Conservation (phyloP, 2,888 invertebrate species). For the Perizoma flavofasciatum region DNA sequence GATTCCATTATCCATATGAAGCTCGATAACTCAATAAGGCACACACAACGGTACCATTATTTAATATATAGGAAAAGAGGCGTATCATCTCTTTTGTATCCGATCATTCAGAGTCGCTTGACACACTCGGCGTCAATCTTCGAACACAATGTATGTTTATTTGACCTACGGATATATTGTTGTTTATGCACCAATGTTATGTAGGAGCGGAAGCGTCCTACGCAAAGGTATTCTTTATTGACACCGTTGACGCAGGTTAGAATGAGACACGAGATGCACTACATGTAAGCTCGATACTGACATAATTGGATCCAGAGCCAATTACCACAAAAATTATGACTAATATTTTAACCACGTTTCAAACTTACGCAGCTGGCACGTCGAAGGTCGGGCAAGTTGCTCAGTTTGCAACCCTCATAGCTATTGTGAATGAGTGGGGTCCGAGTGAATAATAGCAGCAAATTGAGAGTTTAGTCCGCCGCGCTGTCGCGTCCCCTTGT, state of each 20-base stretch:
- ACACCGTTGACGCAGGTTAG: constrained; percentile 49
- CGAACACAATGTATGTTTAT: constrained; percentile 43
- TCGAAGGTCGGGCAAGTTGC: constrained; percentile 38
- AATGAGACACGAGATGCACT: constrained; percentile 51
- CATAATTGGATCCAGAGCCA: constrained; percentile 34
- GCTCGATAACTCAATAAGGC: constrained; percentile 26
- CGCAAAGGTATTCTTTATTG: constrained; percentile 52
- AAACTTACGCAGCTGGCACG: constrained; percentile 38
- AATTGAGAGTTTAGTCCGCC: constrained; percentile 43
- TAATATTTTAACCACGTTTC: constrained; percentile 30
- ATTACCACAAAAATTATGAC: constrained; percentile 27
- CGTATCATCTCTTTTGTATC: constrained; percentile 32
- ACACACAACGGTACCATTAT: constrained; percentile 20
- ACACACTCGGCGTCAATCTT: constrained; percentile 35
- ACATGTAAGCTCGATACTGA: constrained; percentile 38
- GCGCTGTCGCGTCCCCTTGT: constrained; percentile 50
- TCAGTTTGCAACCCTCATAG: constrained; percentile 37
- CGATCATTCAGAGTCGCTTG: constrained; percentile 34
- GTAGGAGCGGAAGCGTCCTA: constrained; percentile 58
- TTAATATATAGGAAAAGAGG: constrained; percentile 26
- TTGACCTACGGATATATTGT: constrained; percentile 47
- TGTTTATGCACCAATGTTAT: constrained; percentile 40
- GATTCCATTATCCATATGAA: constrained; percentile 28
- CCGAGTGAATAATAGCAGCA: constrained; percentile 58
- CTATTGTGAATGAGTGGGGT: constrained; percentile 53